phyloP scores from a whole-genome alignment of 2,113 vertebrate species.

The Crotophaga sulcirostris region DNA sequence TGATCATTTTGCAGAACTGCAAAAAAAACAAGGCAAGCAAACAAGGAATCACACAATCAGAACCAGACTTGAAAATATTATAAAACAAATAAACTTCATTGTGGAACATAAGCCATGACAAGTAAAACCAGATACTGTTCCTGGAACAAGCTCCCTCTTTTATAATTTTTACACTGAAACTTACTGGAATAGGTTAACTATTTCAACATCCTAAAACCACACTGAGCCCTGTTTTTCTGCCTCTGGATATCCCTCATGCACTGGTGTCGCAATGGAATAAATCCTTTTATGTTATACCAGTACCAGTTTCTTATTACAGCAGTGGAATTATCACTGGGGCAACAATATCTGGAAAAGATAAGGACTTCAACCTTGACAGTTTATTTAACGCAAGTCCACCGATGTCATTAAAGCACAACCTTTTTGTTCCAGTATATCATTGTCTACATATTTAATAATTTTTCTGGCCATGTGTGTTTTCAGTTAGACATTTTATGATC shows the following conservation, averaged over 20 bases:
- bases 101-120: neutral
- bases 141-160: neutral
- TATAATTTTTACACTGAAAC: neutral
- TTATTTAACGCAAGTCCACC: neutral
- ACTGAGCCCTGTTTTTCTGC: neutral
- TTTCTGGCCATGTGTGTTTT: neutral
- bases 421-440: neutral
- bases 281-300: neutral
- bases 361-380: neutral
- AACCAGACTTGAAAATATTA: neutral
- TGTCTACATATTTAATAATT: neutral
- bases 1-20: conserved; percentile 86
- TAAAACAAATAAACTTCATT: neutral
- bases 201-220: neutral
- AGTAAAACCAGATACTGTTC: neutral
- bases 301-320: neutral
- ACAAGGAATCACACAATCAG: conserved; percentile 14
- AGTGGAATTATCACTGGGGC: neutral
- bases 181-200: neutral
- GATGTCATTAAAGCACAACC: neutral
- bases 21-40: conserved; percentile 25
- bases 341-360: neutral
- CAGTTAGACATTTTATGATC: neutral
- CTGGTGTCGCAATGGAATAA: neutral
- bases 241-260: neutral